Evolutionary conservation across 1,140 invertebrate genomes (phyloP).

Genomic region (Meloidogyne floridensis): DNA sequence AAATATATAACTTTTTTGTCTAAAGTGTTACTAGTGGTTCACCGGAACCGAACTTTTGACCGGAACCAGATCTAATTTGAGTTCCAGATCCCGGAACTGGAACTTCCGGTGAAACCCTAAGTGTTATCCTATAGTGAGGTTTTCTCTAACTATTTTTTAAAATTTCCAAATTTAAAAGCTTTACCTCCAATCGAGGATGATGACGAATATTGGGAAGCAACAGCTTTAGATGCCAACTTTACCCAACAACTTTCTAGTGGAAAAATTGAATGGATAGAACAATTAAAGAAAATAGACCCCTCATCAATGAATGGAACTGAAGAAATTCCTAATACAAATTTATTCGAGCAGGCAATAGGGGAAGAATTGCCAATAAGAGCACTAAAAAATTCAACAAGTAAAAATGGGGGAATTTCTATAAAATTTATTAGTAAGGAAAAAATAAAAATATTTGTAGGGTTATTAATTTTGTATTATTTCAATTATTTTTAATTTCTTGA

Average conservation of each 20-base stretch:
- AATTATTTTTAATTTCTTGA: background rate
- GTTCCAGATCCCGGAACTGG: too few species aligned
- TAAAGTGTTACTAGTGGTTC: too few species aligned
- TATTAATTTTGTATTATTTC: background rate
- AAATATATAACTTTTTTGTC: too few species aligned
- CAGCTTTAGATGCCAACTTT: conserved; percentile 15
- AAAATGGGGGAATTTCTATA: background rate
- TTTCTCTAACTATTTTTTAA: too few species aligned
- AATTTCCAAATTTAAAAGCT: background rate
- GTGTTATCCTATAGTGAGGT: too few species aligned
- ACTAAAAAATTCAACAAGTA: background rate
- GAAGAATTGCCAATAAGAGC: background rate
- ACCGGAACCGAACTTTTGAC: too few species aligned
- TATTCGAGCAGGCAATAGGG: conserved; percentile 12
- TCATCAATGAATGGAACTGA: background rate
- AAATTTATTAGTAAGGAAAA: background rate
- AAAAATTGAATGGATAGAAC: conserved; percentile 46
- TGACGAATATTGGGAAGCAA: background rate
- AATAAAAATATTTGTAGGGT: background rate
- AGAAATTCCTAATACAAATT: conserved; percentile 16
- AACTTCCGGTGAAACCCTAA: too few species aligned
- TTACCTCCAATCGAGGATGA: background rate
- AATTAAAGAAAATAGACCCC: conserved; percentile 12
- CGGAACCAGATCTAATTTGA: too few species aligned
- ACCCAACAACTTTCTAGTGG: conserved; percentile 42